Percentiles rank a stretch among this genome's conserved stretches.
phyloP scores from a whole-genome alignment of 2,113 vertebrate genomes.

The Callaeas wilsoni region DNA sequence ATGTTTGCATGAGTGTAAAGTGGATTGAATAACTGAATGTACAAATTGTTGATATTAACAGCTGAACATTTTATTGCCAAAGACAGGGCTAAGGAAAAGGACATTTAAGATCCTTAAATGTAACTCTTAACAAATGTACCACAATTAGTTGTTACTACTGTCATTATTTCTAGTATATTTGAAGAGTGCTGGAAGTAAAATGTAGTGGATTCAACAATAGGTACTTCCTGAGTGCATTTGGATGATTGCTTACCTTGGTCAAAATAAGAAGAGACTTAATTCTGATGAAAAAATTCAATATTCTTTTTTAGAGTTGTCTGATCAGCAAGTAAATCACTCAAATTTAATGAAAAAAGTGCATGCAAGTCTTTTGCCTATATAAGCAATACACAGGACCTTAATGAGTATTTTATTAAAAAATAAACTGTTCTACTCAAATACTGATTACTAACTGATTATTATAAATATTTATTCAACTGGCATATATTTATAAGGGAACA shows the following conservation, averaged over 20 bases:
- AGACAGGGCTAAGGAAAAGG: not conserved
- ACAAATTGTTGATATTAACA: not conserved
- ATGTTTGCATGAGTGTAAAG: not conserved
- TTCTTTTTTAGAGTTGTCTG: not conserved
- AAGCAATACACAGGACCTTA: not conserved
- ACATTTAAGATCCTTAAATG: not conserved
- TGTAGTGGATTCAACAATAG: not conserved
- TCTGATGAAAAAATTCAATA: not conserved
- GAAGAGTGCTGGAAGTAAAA: not conserved
- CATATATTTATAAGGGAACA: not conserved
- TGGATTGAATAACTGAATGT: rapidly evolving
- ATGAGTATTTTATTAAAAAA: not conserved
- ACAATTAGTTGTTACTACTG: not conserved
- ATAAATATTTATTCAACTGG: not conserved
- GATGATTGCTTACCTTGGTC: not conserved
- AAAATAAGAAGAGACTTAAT: not conserved
- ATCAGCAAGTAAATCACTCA: not conserved
- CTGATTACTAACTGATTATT: not conserved
- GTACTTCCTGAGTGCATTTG: not conserved
- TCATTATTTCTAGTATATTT: not conserved
- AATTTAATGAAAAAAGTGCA: not conserved
- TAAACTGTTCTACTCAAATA: not conserved
- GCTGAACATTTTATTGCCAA: not conserved
- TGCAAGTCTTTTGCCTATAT: not conserved
- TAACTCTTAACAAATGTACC: not conserved